Base-by-base conservation (phyloP, 2,797 vertebrate genomes). In the Diplodus puntazzo region DNA sequence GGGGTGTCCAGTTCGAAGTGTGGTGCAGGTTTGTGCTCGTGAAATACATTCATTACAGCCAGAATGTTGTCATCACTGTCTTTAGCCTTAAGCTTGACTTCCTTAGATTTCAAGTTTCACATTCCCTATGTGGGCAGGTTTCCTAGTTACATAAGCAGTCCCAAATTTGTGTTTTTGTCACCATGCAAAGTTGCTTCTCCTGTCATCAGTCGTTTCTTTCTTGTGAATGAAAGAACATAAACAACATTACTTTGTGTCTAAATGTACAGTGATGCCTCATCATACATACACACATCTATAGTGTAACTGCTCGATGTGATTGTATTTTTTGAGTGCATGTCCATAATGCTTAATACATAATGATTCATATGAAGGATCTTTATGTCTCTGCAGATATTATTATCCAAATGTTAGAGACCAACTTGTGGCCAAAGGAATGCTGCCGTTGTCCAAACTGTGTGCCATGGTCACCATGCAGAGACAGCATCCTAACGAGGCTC, bases 371-470 rank as follows among this genome's bases (percentile, higher is more conserved):
- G 1, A 50, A 42, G 23, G 1, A 52, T 55, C 57, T 11, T 25
- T 23, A 0, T 70, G 11, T 67, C 2, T 62, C 43, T 83, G 20
- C 83, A 99, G 98, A 89, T 99, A 99, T 90, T 99, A 99, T 85
- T 99, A 99, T 90, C 98, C 98, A 67, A 98, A 98, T 63, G 97
- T 99, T 71, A 95, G 97, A 82, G 98, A 99, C 69, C 98, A 99
- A 92, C 92, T 98, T 84, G 97, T 98, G 27, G 98, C 97, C 90
- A 96, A 83, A 87, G 97, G 96, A 77, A 87, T 95, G 54, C 93
- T 99, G 81, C 97, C 97, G 0, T 85, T 99, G 87, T 97, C 98
- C 11, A 97, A 97, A 74, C 94, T 99, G 21, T 99, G 97, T 80
- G 97, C 97, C 83, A 95, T 98, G 96, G 96, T 97, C 57, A 98